Evolutionary conservation across 2,888 invertebrate genomes (phyloP).

Genomic region (Drosophila tanythrix): DNA sequence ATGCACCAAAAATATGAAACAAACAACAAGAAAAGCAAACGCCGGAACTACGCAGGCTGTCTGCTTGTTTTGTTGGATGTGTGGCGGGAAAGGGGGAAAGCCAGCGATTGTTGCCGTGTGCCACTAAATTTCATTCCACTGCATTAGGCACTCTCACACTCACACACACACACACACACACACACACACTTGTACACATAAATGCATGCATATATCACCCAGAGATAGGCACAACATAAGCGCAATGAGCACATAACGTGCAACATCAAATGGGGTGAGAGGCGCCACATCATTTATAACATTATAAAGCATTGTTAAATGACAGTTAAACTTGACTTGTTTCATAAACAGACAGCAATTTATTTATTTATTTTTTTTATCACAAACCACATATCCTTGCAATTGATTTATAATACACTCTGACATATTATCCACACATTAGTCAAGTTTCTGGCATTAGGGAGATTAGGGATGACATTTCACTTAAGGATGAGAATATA

Average conservation of each 20-base stretch:
- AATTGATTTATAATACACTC: not conserved
- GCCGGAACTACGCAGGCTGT: slow-evolving; percentile 15
- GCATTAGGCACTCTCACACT: slow-evolving; percentile 57
- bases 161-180: not conserved
- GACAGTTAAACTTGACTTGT: not conserved
- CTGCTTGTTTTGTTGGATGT: not conserved
- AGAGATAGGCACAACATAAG: slow-evolving; percentile 35
- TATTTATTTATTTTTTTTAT: not conserved
- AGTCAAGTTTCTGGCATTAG: not conserved
- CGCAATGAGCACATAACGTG: slow-evolving; percentile 50
- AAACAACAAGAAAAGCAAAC: slow-evolving; percentile 33
- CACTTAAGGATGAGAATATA: too few relatives aligned
- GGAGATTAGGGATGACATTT: too few relatives aligned
- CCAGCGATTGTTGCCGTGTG: slow-evolving; percentile 13
- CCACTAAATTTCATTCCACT: slow-evolving; percentile 61
- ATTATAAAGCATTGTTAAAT: not conserved
- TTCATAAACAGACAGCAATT: not conserved
- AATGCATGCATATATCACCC: slow-evolving; percentile 40
- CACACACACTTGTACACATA: not conserved
- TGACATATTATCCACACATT: not conserved
- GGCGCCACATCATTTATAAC: not conserved
- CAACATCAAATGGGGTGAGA: slow-evolving; percentile 21
- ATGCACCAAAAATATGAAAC: slow-evolving; percentile 64
- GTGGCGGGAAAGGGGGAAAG: not conserved
- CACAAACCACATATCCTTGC: not conserved